Percentiles rank a stretch among this genome's conserved stretches.
Conservation (phyloP, 2,888 invertebrate species). For the Automeris io region DNA sequence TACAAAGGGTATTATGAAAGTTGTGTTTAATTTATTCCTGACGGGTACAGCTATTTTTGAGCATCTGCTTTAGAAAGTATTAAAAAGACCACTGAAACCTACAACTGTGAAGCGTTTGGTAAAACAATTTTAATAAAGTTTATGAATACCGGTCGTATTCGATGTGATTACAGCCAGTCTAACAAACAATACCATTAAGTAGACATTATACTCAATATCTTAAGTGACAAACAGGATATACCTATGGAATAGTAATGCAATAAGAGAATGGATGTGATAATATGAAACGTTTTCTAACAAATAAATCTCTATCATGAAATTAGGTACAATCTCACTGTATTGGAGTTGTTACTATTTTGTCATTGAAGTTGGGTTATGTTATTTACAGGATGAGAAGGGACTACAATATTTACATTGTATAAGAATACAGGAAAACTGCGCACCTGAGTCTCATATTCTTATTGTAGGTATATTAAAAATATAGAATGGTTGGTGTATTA, state of each 20-base stretch:
- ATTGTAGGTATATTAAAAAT: too few species aligned
- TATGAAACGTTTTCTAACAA: slow-evolving; percentile 21
- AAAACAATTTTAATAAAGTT: slow-evolving; percentile 2
- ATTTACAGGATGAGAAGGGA: too few species aligned
- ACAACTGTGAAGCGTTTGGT: background rate
- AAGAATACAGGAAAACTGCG: too few species aligned
- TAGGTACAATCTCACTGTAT: background rate
- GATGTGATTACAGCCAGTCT: slow-evolving; percentile 3
- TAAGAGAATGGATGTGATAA: slow-evolving; percentile 17
- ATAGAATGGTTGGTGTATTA: too few species aligned
- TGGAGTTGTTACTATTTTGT: background rate
- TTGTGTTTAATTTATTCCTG: too few species aligned
- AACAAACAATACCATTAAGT: slow-evolving; percentile 20
- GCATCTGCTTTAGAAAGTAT: too few species aligned
- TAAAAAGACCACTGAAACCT: too few species aligned
- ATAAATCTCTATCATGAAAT: slow-evolving; percentile 12
- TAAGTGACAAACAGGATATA: slow-evolving; percentile 17
- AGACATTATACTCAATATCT: slow-evolving; percentile 9
- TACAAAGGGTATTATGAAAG: too few species aligned
- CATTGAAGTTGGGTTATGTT: too few species aligned
- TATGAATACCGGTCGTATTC: slow-evolving; percentile 4
- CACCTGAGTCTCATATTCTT: too few species aligned
- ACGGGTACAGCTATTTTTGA: too few species aligned
- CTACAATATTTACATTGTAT: too few species aligned
- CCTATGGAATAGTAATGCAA: slow-evolving; percentile 16